Conservation (phyloP, 2,888 invertebrate species). For the Thereva unica region DNA sequence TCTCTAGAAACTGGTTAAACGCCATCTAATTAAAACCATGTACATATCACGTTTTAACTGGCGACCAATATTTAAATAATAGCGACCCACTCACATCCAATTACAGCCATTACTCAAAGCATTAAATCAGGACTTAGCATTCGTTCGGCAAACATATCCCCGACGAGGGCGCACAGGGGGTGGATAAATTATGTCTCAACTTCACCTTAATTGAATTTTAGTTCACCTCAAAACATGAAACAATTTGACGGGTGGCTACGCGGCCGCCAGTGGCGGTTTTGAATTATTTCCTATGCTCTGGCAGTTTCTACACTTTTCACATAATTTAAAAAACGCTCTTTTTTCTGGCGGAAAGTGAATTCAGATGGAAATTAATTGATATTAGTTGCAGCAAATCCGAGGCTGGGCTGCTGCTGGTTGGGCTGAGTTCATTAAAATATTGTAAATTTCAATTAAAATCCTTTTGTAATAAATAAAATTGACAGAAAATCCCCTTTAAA, state of each 20-base stretch:
- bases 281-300: not conserved
- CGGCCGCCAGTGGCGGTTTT: not conserved
- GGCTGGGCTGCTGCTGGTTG: too few species aligned
- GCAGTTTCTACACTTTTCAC: too few species aligned
- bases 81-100: not conserved
- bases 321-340: too few species aligned
- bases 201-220: slow-evolving; percentile 19
- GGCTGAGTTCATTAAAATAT: too few species aligned
- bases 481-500: too few species aligned
- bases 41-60: slow-evolving; percentile 17
- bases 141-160: slow-evolving; percentile 1
- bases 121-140: slow-evolving; percentile 1
- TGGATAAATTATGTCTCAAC: slow-evolving; percentile 3
- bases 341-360: too few species aligned
- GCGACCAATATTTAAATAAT: slow-evolving; percentile 23
- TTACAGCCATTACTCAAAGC: slow-evolving; percentile 18
- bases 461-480: too few species aligned
- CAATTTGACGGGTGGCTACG: not conserved
- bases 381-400: too few species aligned
- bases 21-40: slow-evolving; percentile 21
- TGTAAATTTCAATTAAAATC: too few species aligned
- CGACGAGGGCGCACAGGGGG: not conserved
- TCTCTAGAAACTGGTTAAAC: slow-evolving; percentile 15
- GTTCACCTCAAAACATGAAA: not conserved
- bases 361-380: too few species aligned